phyloP scores from a whole-genome alignment of 2,888 invertebrate genomes.

The Drosophila melanosoma region DNA sequence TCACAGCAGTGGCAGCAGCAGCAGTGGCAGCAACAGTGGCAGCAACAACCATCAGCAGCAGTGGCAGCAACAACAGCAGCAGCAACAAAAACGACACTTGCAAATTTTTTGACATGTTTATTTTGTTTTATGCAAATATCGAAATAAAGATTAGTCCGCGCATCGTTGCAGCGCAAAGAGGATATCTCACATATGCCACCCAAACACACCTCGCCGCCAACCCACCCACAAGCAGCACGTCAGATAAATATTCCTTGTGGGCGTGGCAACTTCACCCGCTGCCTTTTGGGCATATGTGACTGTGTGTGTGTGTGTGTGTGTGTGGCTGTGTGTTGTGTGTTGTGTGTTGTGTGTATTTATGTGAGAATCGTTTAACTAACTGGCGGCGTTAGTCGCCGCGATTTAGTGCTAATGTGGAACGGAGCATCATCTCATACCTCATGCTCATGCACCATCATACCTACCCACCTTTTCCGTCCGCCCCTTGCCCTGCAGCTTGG shows the following conservation, averaged over 20 bases:
- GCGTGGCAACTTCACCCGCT: slow-evolving; percentile 30
- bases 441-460: too few relatives aligned
- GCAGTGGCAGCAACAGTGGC: background rate
- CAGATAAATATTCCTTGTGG: slow-evolving; percentile 66
- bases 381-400: slow-evolving; percentile 74
- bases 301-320: slow-evolving; percentile 9
- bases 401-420: slow-evolving; percentile 75
- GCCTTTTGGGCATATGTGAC: slow-evolving; percentile 15
- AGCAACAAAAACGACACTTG: slow-evolving; percentile 25
- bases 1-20: background rate
- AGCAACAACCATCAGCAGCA: too few relatives aligned
- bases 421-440: slow-evolving; percentile 13
- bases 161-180: slow-evolving; percentile 28
- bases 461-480: background rate
- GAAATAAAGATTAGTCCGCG: slow-evolving; percentile 73
- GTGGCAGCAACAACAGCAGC: slow-evolving; percentile 2
- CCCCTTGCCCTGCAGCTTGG: slow-evolving; percentile 38
- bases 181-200: slow-evolving; percentile 20
- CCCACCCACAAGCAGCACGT: slow-evolving; percentile 3
- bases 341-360: slow-evolving; percentile 58
- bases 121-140: slow-evolving; percentile 71
- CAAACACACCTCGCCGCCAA: background rate
- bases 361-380: slow-evolving; percentile 74
- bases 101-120: slow-evolving; percentile 70
- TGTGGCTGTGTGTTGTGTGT: background rate